Evolutionary conservation across 1,140 invertebrate species (phyloP), one percentile per base, ranked within the genome.

Genomic region (Marisa cornuarietis): DNA sequence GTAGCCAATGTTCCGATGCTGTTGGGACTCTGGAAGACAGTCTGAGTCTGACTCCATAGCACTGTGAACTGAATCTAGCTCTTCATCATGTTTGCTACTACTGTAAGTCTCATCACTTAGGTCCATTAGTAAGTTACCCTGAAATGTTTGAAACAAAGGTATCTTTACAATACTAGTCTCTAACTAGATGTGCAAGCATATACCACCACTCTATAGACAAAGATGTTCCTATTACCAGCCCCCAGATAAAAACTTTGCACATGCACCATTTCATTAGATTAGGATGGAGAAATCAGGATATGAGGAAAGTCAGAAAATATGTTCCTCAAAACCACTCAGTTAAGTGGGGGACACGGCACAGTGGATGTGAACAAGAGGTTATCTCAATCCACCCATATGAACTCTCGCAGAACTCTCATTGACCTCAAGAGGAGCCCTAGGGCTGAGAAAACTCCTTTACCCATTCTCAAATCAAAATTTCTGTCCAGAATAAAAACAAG

Each of bases 11-110:
- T 42, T 71, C 24, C 31, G 69, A 75, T 75, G 74, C 62, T 79
- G 79, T 54, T 62, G 51, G 4, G 42, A 24, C 42, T 80, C 65
- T 16, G 79, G 79, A 13, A 68, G 31, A 68, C 10, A 74, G 72
- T 80, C 79, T 16, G 18, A 74, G 72, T 80, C 79, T 16, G 71
- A 74, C 22, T 80, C 79, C 79, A 80, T 80, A 42, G 20, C 65
- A 42, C 62, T 74, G 51, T 42, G 10, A 24, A 69, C 22, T 20
- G 52, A 31, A n/a, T 75, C 49, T 10, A 72, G 24, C 20, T 80
- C 79, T 65, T 18, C 49, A 13, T 68, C 63, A 42, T 58, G 54
- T 51, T 62, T 49, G 18, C 71, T 14, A 62, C 51, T 54, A n/a
- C 42, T 52, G 24, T 80, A 75, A 20, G 72, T 80, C 42, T 80